phyloP scores from a whole-genome alignment of 2,888 invertebrate species.

The Onchidella celtica region DNA sequence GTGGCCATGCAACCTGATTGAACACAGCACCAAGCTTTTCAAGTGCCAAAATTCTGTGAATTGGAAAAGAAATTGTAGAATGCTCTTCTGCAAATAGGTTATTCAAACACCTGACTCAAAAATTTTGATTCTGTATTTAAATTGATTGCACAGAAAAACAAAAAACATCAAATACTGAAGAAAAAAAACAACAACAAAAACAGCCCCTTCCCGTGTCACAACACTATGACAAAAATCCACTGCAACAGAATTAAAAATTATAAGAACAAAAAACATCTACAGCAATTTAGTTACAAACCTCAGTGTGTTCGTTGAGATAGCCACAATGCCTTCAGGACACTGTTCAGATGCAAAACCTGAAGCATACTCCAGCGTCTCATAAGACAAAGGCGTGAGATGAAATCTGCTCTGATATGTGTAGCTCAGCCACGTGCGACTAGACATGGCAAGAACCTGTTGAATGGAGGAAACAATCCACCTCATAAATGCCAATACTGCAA shows the following conservation, averaged over 20 bases:
- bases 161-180: no score
- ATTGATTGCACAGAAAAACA: no score
- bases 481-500: no score
- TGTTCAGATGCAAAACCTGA: slow-evolving; percentile 97
- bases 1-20: slow-evolving; percentile 93
- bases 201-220: background rate
- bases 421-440: slow-evolving; percentile 98
- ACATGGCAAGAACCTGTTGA: slow-evolving; percentile 91
- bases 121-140: no score
- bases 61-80: background rate
- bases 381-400: slow-evolving; percentile 96
- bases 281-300: slow-evolving; percentile 82
- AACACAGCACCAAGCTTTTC: slow-evolving; percentile 99
- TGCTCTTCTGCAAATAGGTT: no score
- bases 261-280: no score
- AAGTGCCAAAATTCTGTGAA: slow-evolving; percentile 90
- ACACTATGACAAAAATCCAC: background rate
- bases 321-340: slow-evolving; percentile 99
- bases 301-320: slow-evolving; percentile 98
- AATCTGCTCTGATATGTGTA: slow-evolving; percentile 96
- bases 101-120: no score
- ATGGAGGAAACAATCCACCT: no score
- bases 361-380: slow-evolving; percentile 97
- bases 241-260: background rate
- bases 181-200: no score